A percentile compares a stretch with the other conserved stretches of the same genome.
Evolutionary conservation across 2,888 invertebrate species (phyloP).

Genomic region (Sisyra nigra): DNA sequence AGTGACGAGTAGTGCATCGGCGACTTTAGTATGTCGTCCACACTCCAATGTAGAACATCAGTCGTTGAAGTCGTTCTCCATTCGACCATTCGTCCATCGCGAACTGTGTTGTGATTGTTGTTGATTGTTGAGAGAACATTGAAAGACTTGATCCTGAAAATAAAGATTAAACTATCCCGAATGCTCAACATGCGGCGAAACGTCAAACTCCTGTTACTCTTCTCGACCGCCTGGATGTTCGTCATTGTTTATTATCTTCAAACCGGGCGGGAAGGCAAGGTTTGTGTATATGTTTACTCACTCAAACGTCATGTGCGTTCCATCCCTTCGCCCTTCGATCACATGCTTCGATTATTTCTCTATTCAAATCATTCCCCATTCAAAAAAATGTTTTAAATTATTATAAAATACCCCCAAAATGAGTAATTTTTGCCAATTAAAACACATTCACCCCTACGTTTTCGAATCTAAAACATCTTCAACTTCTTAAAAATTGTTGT

Average conservation of each 20-base stretch:
- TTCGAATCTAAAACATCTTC: no score
- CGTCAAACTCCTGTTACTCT: slow-evolving; percentile 40
- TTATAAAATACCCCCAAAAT: no score
- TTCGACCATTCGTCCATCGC: not conserved
- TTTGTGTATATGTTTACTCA: slow-evolving; percentile 17
- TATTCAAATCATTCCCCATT: no score
- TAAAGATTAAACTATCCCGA: slow-evolving; percentile 3
- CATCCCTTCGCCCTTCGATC: no score
- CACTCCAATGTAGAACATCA: not conserved
- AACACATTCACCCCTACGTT: no score
- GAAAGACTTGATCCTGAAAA: not conserved
- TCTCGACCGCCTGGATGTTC: slow-evolving; percentile 46
- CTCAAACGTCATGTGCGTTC: no score
- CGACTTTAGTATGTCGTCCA: slow-evolving; percentile 8
- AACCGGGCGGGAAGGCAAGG: slow-evolving; percentile 36
- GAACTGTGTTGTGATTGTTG: slow-evolving; percentile 1
- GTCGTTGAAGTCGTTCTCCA: not conserved
- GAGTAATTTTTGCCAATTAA: no score
- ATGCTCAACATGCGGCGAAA: slow-evolving; percentile 36
- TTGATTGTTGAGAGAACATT: slow-evolving; percentile 2
- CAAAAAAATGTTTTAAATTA: no score
- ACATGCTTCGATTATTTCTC: no score
- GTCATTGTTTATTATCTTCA: slow-evolving; percentile 45
- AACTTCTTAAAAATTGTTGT: no score
- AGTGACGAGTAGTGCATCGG: slow-evolving; percentile 3